Evolutionary conservation across 2,797 vertebrate genomes (phyloP).

Genomic region (Sebastes nivosus): DNA sequence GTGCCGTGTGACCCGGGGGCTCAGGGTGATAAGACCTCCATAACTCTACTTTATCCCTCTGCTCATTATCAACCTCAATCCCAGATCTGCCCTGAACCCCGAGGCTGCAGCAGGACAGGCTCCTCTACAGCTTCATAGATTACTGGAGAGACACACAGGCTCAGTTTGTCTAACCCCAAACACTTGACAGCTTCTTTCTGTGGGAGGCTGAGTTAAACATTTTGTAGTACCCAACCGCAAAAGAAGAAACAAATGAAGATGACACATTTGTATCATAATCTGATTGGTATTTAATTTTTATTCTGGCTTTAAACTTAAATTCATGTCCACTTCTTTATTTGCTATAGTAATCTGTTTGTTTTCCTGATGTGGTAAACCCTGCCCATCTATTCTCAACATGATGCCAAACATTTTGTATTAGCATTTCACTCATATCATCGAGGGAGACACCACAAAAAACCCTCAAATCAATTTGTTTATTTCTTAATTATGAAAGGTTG

Average conservation of each 20-base stretch:
- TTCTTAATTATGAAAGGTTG: constrained; percentile 3
- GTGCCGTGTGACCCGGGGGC: constrained; percentile 69
- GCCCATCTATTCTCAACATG: neutral
- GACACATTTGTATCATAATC: neutral
- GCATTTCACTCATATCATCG: neutral
- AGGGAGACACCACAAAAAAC: neutral
- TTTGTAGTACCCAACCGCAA: constrained; percentile 7
- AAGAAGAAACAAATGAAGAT: neutral
- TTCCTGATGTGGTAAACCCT: neutral
- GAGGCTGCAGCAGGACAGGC: constrained; percentile 43
- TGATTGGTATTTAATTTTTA: neutral
- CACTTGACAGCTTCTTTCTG: constrained; percentile 48
- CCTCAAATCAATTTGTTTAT: neutral
- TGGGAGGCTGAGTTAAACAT: constrained; percentile 4
- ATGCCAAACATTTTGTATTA: neutral
- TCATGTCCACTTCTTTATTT: neutral
- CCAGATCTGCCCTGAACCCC: constrained; percentile 65
- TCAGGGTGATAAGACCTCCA: constrained; percentile 80
- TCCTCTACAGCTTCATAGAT: constrained; percentile 57
- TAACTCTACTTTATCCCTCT: constrained; percentile 82
- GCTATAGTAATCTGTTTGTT: neutral
- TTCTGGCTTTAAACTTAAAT: neutral
- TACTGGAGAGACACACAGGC: constrained; percentile 66
- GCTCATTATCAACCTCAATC: constrained; percentile 78
- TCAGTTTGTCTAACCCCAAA: constrained; percentile 50